Evolutionary conservation across 2,113 vertebrate species (phyloP), one percentile per base, ranked within the genome.

Genomic region (Mustela lutreola): DNA sequence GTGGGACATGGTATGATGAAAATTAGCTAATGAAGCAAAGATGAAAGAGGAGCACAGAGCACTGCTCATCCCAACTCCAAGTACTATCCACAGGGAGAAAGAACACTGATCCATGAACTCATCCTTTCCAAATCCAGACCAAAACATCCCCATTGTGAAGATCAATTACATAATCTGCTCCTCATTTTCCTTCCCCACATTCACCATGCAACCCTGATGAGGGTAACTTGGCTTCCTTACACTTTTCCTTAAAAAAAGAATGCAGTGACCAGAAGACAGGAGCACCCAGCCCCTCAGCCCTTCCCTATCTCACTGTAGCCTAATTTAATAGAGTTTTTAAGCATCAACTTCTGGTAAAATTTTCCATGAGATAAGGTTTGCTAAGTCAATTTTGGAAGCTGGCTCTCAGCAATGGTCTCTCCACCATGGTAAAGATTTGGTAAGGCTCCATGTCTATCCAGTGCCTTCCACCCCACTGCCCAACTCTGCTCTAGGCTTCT

Each of bases 171-270:
- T n/a, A 96, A 42, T 11, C 39, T 6, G 15, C 11, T 76, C 48
- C 14, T 70, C 3, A 21, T 78, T 75, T 73, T 81, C 88, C 58
- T 93, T 22, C 3, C 28, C 42, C 3, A 4, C 31, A 21, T 21
- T 93, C 89, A 63, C 70, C 42, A 31, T 58, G 75, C 36, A 93
- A 16, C 33, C 39, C 70, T 89, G 42, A 5, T 81, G 15, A 58
- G 26, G 33, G 26, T 33, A 65, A 21, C 28, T 36, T 89, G 65
- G 28, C 75, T 92, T 94, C 45, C 60, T 33, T 42, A 78, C 4
- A 39, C 7, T 92, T 81, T 85, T 45, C 67, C 79, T 94, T 92
- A 73, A 71, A 92, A 36, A 91, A 19, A 91, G 63, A 85, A 97
- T 28, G 21, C 5, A 50, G 0, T 92, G 50, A 80, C 86, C 58